phyloP scores from a whole-genome alignment of 2,888 invertebrate genomes.

The Nomada hirtipes region DNA sequence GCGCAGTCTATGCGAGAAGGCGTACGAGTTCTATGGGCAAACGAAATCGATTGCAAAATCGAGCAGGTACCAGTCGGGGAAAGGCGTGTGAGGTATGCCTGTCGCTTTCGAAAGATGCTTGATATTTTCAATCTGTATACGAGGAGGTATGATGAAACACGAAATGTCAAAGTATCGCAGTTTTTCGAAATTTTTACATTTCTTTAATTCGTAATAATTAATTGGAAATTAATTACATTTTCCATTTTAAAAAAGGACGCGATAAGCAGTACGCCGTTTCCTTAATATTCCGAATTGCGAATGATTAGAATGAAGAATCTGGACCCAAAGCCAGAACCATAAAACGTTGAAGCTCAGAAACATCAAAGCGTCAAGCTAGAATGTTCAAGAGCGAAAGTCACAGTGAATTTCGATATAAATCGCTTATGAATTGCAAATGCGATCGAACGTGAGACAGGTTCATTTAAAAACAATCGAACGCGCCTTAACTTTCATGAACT shows the following conservation, averaged over 20 bases:
- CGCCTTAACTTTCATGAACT: not conserved
- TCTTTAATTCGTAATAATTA: no score
- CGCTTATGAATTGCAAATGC: not conserved
- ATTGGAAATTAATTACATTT: no score
- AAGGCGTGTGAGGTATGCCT: constrained; percentile 27
- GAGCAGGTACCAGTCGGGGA: constrained; percentile 35
- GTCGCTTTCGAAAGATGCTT: constrained; percentile 41
- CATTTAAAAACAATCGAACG: not conserved
- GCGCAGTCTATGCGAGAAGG: no score
- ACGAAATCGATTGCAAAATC: constrained; percentile 49
- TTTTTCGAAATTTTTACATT: not conserved
- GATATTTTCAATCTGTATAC: constrained; percentile 8
- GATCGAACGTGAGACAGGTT: not conserved
- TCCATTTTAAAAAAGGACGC: not conserved
- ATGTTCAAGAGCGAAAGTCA: no score
- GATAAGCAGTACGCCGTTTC: no score
- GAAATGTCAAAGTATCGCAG: not conserved
- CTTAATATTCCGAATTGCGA: no score
- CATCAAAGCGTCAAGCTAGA: no score
- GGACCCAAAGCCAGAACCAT: no score
- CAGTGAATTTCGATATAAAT: no score
- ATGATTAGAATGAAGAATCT: no score
- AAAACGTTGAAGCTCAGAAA: no score
- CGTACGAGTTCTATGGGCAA: constrained; percentile 9
- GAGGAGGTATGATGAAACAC: constrained; percentile 7